These are phyloP conservation scores for Rhinichthys osculus DNA, from an alignment of 2,797 vertebrate species.

Conservation along the genomic window DNA sequence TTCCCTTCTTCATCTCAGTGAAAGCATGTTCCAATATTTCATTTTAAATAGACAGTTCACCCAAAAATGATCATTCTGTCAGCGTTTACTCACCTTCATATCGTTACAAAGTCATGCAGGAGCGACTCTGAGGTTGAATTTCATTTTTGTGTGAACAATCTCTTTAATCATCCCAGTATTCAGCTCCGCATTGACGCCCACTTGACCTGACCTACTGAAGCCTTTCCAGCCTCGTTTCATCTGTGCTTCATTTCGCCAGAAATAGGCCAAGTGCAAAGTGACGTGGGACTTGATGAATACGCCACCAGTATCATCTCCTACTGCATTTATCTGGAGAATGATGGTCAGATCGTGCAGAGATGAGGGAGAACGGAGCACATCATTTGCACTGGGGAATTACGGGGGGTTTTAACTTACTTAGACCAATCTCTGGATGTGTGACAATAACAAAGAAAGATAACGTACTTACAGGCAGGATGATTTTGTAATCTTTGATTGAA, in stretches of 20 bases:
- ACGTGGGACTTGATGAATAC: conserved; percentile 26
- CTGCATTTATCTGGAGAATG: neutral
- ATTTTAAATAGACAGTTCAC: neutral
- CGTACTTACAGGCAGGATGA: neutral
- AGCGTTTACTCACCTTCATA: neutral
- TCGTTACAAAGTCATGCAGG: neutral
- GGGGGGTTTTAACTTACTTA: neutral
- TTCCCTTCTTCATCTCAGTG: neutral
- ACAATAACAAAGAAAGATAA: neutral
- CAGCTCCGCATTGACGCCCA: conserved; percentile 24
- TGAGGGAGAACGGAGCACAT: conserved; percentile 18
- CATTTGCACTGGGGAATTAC: neutral
- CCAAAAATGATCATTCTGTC: neutral
- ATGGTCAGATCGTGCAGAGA: neutral
- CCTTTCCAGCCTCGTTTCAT: conserved; percentile 4
- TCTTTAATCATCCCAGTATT: neutral
- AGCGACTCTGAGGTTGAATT: neutral
- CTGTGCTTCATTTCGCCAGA: conserved; percentile 25
- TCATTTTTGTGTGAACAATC: neutral
- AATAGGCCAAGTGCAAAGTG: conserved; percentile 39
- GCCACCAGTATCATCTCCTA: neutral
- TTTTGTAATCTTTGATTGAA: neutral
- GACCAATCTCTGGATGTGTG: neutral
- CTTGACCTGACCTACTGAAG: conserved; percentile 57
- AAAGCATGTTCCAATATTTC: neutral